Evolutionary conservation across 2,888 invertebrate genomes (phyloP).

Genomic region (Ischnura elegans): DNA sequence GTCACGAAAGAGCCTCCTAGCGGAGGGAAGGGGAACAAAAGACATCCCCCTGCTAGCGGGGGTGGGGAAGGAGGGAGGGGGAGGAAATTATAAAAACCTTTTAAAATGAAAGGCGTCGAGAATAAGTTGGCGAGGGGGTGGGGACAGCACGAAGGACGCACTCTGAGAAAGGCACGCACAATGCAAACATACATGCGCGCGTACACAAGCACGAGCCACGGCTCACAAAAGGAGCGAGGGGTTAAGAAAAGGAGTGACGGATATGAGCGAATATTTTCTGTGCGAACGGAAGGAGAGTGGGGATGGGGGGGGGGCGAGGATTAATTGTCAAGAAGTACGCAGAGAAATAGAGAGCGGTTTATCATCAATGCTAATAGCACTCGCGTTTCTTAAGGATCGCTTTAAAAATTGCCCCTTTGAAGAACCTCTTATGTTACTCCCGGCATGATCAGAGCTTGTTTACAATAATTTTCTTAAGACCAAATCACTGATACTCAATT

Average conservation of each 20-base stretch:
- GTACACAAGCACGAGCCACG: constrained; percentile 28
- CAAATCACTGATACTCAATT: too few species aligned
- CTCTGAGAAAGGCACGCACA: not conserved
- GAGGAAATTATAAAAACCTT: constrained; percentile 3
- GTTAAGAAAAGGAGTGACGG: constrained; percentile 9
- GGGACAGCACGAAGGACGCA: not conserved
- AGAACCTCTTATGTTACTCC: too few species aligned
- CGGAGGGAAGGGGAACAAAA: not conserved
- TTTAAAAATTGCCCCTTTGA: too few species aligned
- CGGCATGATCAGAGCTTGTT: too few species aligned
- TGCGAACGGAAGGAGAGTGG: not conserved
- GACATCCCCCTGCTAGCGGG: too few species aligned
- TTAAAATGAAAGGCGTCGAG: constrained; percentile 24
- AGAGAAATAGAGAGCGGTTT: not conserved
- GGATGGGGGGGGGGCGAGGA: not conserved
- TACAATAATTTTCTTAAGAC: too few species aligned
- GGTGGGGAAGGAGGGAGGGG: not conserved
- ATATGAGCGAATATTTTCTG: not conserved
- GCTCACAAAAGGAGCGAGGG: constrained; percentile 2
- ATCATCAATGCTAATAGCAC: too few species aligned
- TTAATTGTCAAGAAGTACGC: not conserved
- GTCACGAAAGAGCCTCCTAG: not conserved
- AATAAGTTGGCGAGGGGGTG: constrained; percentile 4
- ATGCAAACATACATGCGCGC: not conserved
- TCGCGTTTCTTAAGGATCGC: too few species aligned